Conservation (phyloP, 2,888 invertebrate species). For the Leucophora obtusa region DNA sequence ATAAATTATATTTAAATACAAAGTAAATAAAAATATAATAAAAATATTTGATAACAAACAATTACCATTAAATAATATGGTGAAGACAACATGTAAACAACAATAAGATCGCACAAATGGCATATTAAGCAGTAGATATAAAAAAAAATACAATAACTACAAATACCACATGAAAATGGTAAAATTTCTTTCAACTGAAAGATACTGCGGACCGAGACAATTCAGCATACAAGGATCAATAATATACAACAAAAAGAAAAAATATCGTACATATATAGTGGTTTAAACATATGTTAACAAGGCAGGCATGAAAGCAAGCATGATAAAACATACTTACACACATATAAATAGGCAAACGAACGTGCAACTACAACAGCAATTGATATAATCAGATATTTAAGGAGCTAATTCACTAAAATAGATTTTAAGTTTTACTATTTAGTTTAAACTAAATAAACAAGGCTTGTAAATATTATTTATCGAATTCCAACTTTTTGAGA, state of each 20-base stretch:
- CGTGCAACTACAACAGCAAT: not conserved
- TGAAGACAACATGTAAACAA: conserved; percentile 2
- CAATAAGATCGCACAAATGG: not conserved
- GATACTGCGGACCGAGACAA: not conserved
- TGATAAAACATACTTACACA: conserved; percentile 31
- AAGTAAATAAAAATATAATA: conserved; percentile 5
- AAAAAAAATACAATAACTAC: not conserved
- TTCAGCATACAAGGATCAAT: not conserved
- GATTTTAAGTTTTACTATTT: no score
- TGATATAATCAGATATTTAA: not conserved
- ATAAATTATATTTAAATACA: not conserved
- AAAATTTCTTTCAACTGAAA: not conserved
- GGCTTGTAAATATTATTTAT: no score
- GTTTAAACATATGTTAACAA: conserved; percentile 61
- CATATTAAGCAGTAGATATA: not conserved
- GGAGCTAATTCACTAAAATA: no score
- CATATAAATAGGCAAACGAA: not conserved
- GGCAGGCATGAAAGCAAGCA: conserved; percentile 55
- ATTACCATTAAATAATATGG: conserved; percentile 50
- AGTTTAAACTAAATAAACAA: no score
- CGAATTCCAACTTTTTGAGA: no score
- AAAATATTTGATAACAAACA: conserved; percentile 42
- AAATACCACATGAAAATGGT: not conserved
- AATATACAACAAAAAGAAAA: not conserved
- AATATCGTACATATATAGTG: conserved; percentile 32